phyloP scores from a whole-genome alignment of 2,888 invertebrate genomes.

The Theodoxus fluviatilis region DNA sequence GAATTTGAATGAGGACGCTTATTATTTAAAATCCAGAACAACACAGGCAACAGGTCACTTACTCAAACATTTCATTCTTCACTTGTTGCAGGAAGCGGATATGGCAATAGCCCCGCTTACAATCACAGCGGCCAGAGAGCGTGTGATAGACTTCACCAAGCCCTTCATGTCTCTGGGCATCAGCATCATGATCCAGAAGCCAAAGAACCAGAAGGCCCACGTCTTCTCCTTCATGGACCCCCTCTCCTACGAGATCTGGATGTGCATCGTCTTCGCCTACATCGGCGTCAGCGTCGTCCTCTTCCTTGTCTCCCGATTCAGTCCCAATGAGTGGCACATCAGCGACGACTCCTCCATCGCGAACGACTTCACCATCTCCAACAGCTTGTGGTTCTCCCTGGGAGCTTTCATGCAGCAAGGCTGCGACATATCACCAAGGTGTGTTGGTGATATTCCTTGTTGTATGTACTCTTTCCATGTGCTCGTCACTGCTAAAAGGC shows the following conservation, averaged over 20 bases:
- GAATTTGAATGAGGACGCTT: too few species aligned
- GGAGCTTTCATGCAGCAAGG: slow-evolving; percentile 99
- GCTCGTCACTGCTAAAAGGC: too few species aligned
- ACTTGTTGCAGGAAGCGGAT: slow-evolving; percentile 84
- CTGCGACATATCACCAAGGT: slow-evolving; percentile 94
- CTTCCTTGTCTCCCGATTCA: slow-evolving; percentile 95
- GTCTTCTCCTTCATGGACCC: slow-evolving; percentile 98
- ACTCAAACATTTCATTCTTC: too few species aligned
- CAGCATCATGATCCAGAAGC: slow-evolving; percentile 93
- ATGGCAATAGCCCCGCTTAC: slow-evolving; percentile 94
- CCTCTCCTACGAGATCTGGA: slow-evolving; percentile 96
- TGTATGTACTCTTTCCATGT: too few species aligned
- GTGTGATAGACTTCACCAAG: slow-evolving; percentile 96
- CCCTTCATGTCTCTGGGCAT: slow-evolving; percentile 96
- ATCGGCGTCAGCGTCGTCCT: slow-evolving; percentile 97
- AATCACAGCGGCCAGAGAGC: slow-evolving; percentile 89
- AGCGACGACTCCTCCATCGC: slow-evolving; percentile 49
- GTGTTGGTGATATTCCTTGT: too few species aligned
- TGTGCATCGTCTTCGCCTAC: slow-evolving; percentile 84
- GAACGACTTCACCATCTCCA: slow-evolving; percentile 83
- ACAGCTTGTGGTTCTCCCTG: slow-evolving; percentile 96
- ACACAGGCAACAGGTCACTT: too few species aligned
- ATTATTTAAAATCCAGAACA: too few species aligned
- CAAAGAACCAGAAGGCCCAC: slow-evolving; percentile 87
- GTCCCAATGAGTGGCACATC: slow-evolving; percentile 90